These are phyloP conservation scores for Hesperia comma DNA, from an alignment of 2,888 invertebrate species.

Conservation along the genomic window DNA sequence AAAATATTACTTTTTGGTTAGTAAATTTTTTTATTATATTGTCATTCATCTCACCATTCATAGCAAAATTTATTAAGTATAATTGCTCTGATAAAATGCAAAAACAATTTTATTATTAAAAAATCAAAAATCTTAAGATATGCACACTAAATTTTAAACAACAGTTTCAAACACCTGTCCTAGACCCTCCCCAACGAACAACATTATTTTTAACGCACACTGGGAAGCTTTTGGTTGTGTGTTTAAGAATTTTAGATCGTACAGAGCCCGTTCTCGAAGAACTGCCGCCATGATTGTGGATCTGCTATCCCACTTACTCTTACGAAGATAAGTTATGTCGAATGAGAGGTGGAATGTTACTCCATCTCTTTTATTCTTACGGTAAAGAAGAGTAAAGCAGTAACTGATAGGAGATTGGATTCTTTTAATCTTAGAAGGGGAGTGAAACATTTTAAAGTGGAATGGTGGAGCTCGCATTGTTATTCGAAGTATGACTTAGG, in stretches of 20 bases:
- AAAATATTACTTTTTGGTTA: too few species aligned
- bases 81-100: too few species aligned
- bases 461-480: conserved; percentile 48
- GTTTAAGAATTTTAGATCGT: conserved; percentile 59
- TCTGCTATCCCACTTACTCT: conserved; percentile 60
- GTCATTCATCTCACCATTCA: too few species aligned
- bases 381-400: conserved; percentile 50
- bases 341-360: conserved; percentile 35
- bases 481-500: conserved; percentile 46
- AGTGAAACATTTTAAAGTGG: conserved; percentile 69
- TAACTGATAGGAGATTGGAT: conserved; percentile 68
- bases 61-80: too few species aligned
- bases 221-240: conserved; percentile 59
- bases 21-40: too few species aligned
- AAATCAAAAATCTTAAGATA: too few species aligned
- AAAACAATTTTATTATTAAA: too few species aligned
- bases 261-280: conserved; percentile 58
- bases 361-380: conserved; percentile 43
- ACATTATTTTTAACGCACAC: conserved; percentile 62
- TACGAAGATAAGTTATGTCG: conserved; percentile 38
- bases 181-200: conserved; percentile 60
- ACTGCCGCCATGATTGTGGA: conserved; percentile 75
- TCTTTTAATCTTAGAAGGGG: conserved; percentile 75
- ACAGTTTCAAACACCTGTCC: conserved; percentile 47
- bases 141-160: neutral